Base-by-base conservation (phyloP, 2,113 vertebrate species). In the Bubalus kerabau region DNA sequence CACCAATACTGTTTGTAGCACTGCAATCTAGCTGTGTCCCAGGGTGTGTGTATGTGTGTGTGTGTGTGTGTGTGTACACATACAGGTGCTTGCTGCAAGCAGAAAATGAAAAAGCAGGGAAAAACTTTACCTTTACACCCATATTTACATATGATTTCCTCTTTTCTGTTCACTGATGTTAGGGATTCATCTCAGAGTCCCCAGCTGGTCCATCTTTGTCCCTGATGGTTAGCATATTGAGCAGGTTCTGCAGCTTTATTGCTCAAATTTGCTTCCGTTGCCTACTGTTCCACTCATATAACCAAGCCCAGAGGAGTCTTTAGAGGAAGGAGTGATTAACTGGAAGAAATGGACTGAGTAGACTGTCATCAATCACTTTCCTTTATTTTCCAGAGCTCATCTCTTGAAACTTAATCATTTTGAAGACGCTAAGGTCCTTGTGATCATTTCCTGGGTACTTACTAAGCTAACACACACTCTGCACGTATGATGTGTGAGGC, bases 1-100 rank as follows among this genome's bases (percentile, higher is more conserved):
- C 96, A 97, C 93, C 97, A 98, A 98, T 98, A 98, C 52, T 93
- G 46, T 97, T 96, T 92, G 94, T 95, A 96, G 94, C 94, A 80
- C 40, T 54, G 96, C 95, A 95, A 96, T 98, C 96, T 98, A 85
- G 98, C 97, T 96, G 71, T 52, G 81, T 97, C 94, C 97, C 67
- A 50, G 71, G 91, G 12, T 23, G 60, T 56, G 64, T 80, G 85
- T 48, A 36, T 43, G 15, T 95, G 67, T 28, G 64, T 87, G 5
- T 32, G n/a, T n/a, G n/a, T 54, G 32, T 85, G n/a, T 54, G 32
- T 85, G 8, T 32, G 80, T 95, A 83, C 2, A 7, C 1, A 7
- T 32, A 43, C 28, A n/a, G 30, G 30, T 93, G 71, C 40, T 92
- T 48, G 57, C 80, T 94, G 82, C 40, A 80, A 89, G 93, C 67